These are phyloP conservation scores for Oryzias woworae DNA, from an alignment of 2,113 vertebrate species.

Conservation along the genomic window DNA sequence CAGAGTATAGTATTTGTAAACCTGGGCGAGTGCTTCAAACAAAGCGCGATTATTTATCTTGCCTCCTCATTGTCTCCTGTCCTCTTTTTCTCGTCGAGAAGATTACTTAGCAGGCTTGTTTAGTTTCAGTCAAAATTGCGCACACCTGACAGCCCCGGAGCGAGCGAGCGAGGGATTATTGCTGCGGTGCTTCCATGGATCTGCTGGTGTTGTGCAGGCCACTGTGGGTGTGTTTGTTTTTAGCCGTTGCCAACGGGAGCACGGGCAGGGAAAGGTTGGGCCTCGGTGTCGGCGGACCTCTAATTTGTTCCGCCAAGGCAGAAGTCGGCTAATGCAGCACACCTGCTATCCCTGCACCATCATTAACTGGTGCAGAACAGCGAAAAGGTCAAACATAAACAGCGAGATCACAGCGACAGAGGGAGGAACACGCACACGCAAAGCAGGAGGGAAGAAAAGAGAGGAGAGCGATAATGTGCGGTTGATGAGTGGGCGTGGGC, in stretches of 20 bases:
- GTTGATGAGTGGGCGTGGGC: slow-evolving; percentile 71
- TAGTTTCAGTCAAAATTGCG: slow-evolving; percentile 65
- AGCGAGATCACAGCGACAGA: slow-evolving; percentile 52
- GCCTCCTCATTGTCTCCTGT: slow-evolving; percentile 26
- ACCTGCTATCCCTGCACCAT: slow-evolving; percentile 74
- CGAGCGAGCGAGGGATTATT: neutral
- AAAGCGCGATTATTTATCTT: slow-evolving; percentile 51
- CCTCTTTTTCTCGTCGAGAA: slow-evolving; percentile 57
- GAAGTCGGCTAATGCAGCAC: slow-evolving; percentile 75
- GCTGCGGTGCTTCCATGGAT: slow-evolving; percentile 16
- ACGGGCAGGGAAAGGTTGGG: slow-evolving; percentile 58
- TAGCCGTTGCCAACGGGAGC: slow-evolving; percentile 48
- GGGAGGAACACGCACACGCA: slow-evolving; percentile 22
- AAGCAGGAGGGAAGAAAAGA: slow-evolving; percentile 44
- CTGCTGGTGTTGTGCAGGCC: slow-evolving; percentile 32
- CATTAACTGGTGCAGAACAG: slow-evolving; percentile 65
- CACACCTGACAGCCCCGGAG: slow-evolving; percentile 48
- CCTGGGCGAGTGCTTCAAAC: slow-evolving; percentile 36
- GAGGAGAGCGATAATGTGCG: slow-evolving; percentile 56
- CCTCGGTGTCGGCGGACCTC: slow-evolving; percentile 55
- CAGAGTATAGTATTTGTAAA: slow-evolving; percentile 47
- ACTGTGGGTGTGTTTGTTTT: slow-evolving; percentile 58
- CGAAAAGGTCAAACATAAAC: slow-evolving; percentile 73
- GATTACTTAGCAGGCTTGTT: slow-evolving; percentile 54
- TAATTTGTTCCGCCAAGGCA: slow-evolving; percentile 70